Percentiles rank a stretch among this genome's conserved stretches.
Conservation (phyloP, 2,888 invertebrate genomes). For the Chloroclystis v-ata region DNA sequence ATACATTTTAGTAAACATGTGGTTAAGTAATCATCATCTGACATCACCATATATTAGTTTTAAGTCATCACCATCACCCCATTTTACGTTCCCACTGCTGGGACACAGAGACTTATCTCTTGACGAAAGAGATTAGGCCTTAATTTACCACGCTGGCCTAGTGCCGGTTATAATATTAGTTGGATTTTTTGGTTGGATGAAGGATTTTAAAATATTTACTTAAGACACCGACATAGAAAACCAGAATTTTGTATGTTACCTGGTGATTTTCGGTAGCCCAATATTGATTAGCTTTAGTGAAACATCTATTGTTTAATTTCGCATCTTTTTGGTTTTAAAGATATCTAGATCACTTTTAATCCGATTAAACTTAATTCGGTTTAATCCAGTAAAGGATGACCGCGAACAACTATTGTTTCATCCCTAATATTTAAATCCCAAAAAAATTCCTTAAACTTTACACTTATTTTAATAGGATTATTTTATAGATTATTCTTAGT, state of each 20-base stretch:
- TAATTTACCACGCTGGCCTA: too few species aligned
- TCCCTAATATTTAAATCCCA: background rate
- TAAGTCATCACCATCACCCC: too few species aligned
- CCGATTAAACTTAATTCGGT: slow-evolving; percentile 4
- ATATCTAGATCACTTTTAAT: background rate
- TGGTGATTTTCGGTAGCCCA: background rate
- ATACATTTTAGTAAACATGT: too few species aligned
- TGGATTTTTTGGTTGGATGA: too few species aligned
- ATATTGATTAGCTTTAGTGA: background rate
- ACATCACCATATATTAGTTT: too few species aligned
- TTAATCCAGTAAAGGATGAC: slow-evolving; percentile 13
- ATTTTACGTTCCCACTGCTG: too few species aligned
- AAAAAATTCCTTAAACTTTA: background rate
- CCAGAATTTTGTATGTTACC: background rate
- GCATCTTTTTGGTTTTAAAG: slow-evolving; percentile 1
- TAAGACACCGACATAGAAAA: too few species aligned
- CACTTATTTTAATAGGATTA: background rate
- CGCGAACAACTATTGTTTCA: slow-evolving; percentile 3
- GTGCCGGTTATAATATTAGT: too few species aligned
- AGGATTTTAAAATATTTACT: too few species aligned
- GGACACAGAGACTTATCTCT: too few species aligned
- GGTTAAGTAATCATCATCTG: too few species aligned
- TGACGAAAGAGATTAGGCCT: too few species aligned
- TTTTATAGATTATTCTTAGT: slow-evolving; percentile 7
- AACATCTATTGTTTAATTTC: background rate